Conservation (phyloP, 1,140 invertebrate species). For the Pteromalus puparum region DNA sequence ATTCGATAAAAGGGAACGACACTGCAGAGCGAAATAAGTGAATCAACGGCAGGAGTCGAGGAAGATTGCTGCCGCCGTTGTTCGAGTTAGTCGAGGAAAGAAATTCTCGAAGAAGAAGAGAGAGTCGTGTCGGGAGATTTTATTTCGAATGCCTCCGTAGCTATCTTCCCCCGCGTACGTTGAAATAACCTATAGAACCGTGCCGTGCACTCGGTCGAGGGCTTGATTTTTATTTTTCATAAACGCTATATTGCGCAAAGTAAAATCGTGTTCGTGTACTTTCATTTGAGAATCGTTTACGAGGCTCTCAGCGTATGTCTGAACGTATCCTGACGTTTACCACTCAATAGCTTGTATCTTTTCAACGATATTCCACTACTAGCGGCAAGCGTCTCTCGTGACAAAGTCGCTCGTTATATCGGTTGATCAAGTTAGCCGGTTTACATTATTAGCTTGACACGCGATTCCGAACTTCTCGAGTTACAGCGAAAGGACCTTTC, state of each 20-base stretch:
- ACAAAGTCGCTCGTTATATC: background rate
- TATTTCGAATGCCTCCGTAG: background rate
- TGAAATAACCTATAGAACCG: background rate
- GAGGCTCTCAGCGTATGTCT: too few relatives aligned
- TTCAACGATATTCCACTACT: background rate
- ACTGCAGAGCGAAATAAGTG: background rate
- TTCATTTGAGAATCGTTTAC: too few relatives aligned
- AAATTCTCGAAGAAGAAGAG: constrained; percentile 8
- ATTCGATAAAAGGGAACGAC: background rate
- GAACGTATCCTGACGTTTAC: background rate
- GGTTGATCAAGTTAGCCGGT: background rate
- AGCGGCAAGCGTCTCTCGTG: background rate
- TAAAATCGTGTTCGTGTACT: background rate
- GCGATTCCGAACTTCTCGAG: constrained; percentile 14
- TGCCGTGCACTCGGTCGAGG: background rate
- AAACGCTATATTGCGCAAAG: background rate
- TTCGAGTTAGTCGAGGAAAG: constrained; percentile 7
- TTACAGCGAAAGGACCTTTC: constrained; percentile 8
- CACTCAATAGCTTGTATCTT: too few relatives aligned
- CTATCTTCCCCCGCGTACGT: too few relatives aligned
- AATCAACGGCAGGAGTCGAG: background rate
- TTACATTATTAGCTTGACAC: constrained; percentile 2
- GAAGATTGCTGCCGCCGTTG: background rate
- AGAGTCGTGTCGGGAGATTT: background rate
- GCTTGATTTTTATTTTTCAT: background rate